phyloP scores from a whole-genome alignment of 2,113 vertebrate genomes.

The Xyliphius kryptos region DNA sequence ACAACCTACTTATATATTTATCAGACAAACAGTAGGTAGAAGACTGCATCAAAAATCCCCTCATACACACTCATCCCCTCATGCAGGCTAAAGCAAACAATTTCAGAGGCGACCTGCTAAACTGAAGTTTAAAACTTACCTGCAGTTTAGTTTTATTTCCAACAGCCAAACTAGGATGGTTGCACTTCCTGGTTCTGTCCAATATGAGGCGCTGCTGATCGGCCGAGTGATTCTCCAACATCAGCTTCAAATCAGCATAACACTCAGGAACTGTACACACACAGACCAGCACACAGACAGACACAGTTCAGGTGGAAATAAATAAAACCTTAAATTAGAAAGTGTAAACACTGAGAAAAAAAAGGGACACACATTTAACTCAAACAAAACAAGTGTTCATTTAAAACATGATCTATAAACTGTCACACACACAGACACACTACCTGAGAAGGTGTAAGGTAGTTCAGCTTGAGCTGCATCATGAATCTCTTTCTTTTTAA shows the following conservation, averaged over 20 bases:
- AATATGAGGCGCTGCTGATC: constrained; percentile 80
- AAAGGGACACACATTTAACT: too few species aligned
- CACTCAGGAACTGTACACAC: constrained; percentile 71
- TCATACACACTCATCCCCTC: too few species aligned
- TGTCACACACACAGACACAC: too few species aligned
- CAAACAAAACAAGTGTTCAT: too few species aligned
- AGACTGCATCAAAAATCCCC: too few species aligned
- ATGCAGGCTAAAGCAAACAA: too few species aligned
- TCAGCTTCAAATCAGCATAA: constrained; percentile 61
- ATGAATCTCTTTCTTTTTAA: constrained; percentile 43
- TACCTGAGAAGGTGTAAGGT: constrained; percentile 83
- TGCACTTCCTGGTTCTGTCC: constrained; percentile 82
- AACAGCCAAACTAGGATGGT: constrained; percentile 81
- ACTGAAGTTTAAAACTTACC: constrained; percentile 50
- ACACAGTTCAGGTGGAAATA: background rate
- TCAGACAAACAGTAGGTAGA: too few species aligned
- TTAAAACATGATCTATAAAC: too few species aligned
- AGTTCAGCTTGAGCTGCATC: constrained; percentile 72
- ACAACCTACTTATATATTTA: too few species aligned
- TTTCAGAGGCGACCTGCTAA: too few species aligned
- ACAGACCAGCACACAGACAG: constrained; percentile 1
- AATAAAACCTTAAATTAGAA: too few species aligned
- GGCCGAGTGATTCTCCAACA: constrained; percentile 65
- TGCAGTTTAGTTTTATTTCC: constrained; percentile 88
- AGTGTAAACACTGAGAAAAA: too few species aligned